Conservation (phyloP, 2,113 vertebrate genomes). For the Athene noctua region DNA sequence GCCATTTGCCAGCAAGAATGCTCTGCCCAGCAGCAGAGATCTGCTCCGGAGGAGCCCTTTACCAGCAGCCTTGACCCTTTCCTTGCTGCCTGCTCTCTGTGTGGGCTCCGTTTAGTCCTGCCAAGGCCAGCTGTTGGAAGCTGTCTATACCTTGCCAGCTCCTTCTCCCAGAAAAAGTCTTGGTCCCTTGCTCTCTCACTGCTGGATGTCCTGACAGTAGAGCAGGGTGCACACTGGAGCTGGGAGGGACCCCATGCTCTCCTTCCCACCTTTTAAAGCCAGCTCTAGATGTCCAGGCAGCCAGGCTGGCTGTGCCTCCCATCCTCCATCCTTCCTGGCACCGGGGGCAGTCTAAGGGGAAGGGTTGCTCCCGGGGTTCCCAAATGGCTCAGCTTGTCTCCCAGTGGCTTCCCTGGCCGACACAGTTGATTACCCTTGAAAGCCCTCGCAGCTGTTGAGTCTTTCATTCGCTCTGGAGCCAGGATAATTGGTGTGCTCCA, state of each 20-base stretch:
- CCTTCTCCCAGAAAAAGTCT: not conserved
- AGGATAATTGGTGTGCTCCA: not conserved
- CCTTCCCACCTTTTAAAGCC: not conserved
- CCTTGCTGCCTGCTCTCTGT: not conserved
- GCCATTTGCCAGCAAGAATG: not conserved
- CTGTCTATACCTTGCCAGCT: not conserved
- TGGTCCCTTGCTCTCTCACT: not conserved
- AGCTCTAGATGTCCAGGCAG: not conserved
- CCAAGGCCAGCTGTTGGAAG: not conserved
- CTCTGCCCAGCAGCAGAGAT: not conserved
- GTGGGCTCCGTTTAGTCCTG: not conserved
- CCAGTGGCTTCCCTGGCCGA: not conserved
- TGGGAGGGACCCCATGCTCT: not conserved
- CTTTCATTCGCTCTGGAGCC: not conserved
- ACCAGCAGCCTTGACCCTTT: not conserved
- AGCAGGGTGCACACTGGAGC: not conserved
- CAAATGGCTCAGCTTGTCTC: not conserved
- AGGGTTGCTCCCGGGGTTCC: not conserved
- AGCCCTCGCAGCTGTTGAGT: not conserved
- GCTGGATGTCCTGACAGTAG: not conserved
- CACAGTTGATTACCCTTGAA: not conserved
- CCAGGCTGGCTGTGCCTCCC: accelerated
- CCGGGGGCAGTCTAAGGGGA: not conserved
- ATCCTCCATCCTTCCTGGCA: not conserved
- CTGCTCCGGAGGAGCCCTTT: not conserved